Base-by-base conservation (phyloP, 2,888 invertebrate genomes). In the Microdon myrmicae region DNA sequence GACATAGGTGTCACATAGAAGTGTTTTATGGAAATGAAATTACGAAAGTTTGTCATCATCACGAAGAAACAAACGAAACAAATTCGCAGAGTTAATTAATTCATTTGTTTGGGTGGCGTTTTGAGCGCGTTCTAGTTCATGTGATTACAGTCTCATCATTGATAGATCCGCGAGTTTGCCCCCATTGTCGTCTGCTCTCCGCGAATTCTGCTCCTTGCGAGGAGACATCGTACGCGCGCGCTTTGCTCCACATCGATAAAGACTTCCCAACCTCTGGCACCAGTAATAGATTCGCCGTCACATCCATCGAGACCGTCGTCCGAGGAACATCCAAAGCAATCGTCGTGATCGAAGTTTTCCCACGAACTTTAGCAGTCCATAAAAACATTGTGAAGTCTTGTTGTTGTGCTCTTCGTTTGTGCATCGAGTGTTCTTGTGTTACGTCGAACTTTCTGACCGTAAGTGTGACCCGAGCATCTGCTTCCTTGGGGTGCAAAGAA, bases 61-160 rank as follows among this genome's bases (percentile, higher is more conserved):
- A 39, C 28, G 12, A 28, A 39, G n/a, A n/a, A 10, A 25, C 14
- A 14, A 3, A 12, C 14, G 10, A 22, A 25, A 26, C 9, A 7
- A 19, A 3, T 1, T 4, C 9, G 14, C 19, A 19, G n/a, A n/a
- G 8, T 9, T 13, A 3, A 28, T 4, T 4, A 8, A n/a, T n/a
- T n/a, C n/a, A n/a, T n/a, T n/a, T n/a, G n/a, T n/a, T n/a, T n/a
- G n/a, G n/a, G 48, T 25, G 26, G 14, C 29, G 38, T 34, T 44
- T 56, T 55, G 56, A 44, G 55, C 61, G 61, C 49, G 44, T 44
- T 49, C 25, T 61, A n/a, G n/a, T n/a, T n/a, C n/a, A n/a, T 58
- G 55, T 48, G 38, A 55, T 60, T n/a, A n/a, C n/a, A n/a, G n/a
- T n/a, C n/a, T n/a, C n/a, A n/a, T n/a, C n/a, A n/a, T n/a, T n/a